Conservation (phyloP, 2,797 vertebrate species). For the Etheostoma nigrum region DNA sequence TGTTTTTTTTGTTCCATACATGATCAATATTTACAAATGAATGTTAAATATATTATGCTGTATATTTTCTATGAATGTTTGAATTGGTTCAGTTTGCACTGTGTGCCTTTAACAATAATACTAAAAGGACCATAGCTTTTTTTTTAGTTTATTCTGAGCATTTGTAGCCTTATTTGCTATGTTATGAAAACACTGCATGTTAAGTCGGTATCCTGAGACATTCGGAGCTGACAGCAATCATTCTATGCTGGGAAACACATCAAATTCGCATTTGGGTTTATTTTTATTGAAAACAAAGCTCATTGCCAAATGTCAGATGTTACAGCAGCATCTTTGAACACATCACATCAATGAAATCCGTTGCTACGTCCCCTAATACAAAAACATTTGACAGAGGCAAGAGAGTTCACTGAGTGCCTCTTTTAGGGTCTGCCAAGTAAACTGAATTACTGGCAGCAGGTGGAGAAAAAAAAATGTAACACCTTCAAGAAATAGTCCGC, state of each 20-base stretch:
- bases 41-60: constrained; percentile 15
- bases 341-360: too few species aligned
- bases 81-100: constrained; percentile 16
- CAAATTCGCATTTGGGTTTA: neutral
- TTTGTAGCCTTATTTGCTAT: neutral
- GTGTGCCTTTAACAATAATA: neutral
- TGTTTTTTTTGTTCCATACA: neutral
- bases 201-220: neutral
- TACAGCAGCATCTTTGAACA: neutral
- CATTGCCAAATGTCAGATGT: neutral
- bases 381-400: neutral
- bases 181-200: too few species aligned
- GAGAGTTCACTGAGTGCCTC: neutral
- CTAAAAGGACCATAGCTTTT: constrained; percentile 10
- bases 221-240: too few species aligned
- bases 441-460: neutral
- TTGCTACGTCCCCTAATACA: neutral
- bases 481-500: too few species aligned
- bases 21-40: constrained; percentile 38
- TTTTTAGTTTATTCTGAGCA: too few species aligned
- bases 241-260: neutral
- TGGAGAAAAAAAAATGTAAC: too few species aligned
- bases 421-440: too few species aligned
- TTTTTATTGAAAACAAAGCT: neutral
- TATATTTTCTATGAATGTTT: constrained; percentile 17